Evolutionary conservation across 2,888 invertebrate species (phyloP), one percentile per base, ranked within the genome.

Genomic region (Aphidius colemani): DNA sequence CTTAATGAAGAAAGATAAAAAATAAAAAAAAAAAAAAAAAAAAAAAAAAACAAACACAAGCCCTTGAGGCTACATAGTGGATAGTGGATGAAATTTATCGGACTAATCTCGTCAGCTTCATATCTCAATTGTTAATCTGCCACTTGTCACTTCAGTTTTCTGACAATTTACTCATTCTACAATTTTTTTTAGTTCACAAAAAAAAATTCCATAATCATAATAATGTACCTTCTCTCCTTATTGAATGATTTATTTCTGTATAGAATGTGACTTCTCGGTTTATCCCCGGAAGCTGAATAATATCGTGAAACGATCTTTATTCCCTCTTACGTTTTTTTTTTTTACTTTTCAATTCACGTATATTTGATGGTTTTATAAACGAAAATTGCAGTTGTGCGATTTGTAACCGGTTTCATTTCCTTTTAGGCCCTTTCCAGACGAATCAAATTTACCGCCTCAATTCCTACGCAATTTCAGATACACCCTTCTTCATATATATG

Each of bases 391-490:
- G 48, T 58, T 48, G 51, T 53, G 63, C 70, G 69, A 69, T 71
- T 71, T 69, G 66, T 64, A 67, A 66, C 61, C 49, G 10, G 61
- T 67, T 70, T 67, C 55, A 61, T 68, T 58, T 65, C 66, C 61
- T 57, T 50, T 41, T 46, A 41, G 53, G 8, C 7, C 11, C 53
- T 11, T 11, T 53, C 4, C 39, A 48, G 45, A 45, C 57, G 48
- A 57, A 57, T 39, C 57, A 46, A 46, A 57, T 57, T 57, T 57
- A 57, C 39, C 57, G 46, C n/a, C 39, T 30, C 57, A 40, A 48
- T 57, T 57, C 46, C 57, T 30, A 46, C 39, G 46, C 46, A 46
- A 57, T 57, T 30, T 40, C 30, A 30, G 30, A 30, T 30, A 30
- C 30, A 30, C 30, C 30, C 30, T 30, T 30, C 30, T 30, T 30